Base-by-base conservation (phyloP, 2,797 vertebrate genomes). In the Falco columbarius region DNA sequence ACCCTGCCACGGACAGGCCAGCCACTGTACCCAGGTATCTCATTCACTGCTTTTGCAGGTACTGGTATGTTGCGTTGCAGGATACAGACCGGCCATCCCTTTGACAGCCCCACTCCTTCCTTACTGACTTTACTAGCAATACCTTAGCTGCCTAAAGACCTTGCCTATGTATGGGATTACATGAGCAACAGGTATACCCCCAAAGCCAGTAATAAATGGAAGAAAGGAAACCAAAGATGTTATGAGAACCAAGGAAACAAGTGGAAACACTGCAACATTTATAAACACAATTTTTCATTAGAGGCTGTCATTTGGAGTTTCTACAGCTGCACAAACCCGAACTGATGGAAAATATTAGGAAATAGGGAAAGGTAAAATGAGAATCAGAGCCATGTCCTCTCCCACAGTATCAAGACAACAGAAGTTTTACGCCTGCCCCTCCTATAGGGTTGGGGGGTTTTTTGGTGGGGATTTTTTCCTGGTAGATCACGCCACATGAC, bases 1-100 rank as follows among this genome's bases (percentile, higher is more conserved):
- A 36, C 13, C 12, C 44, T 46, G 58, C 42, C 46, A 38, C 6
- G 24, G 34, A 7, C 6, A 62, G 30, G 38, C 8, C 6, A 11
- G 47, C 17, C 15, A 1, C 58, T 5, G 7, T 10, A 54, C 61
- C 26, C n/a, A 13, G 21, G 23, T 14, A 18, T 54, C n/a, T 66
- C 19, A 30, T 12, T 42, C 2, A 14, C 6, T 27, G 34, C 46
- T 70, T 44, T 38, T 29, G 42, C 34, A 34, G 51, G 62, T 51
- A 65, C 23, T 3, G 0, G 19, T 6, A 17, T 3, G 1, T 6
- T 4, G 14, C 1, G 0, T 8, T 24, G 7, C 27, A 34, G 24
- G 40, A 20, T 8, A 49, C 12, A 23, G 46, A 24, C 3, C 4
- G 4, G 62, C 14, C 21, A 23, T 2, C 44, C 22, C 27, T 81